Conservation (phyloP, 2,888 invertebrate species). For the Noctua janthina region DNA sequence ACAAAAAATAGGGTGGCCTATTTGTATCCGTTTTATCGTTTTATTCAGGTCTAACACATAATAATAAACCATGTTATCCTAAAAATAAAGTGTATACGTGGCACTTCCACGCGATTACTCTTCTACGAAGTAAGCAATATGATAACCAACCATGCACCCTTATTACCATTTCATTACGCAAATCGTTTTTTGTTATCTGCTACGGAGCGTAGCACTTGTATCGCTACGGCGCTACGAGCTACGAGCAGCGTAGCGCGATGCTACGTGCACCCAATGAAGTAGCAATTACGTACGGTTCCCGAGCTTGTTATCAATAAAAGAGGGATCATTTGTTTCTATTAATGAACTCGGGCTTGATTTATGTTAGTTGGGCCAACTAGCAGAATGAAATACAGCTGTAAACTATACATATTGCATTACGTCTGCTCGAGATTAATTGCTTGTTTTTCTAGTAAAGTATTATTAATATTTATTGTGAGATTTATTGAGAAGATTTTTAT, state of each 20-base stretch:
- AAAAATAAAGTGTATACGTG: slow-evolving; percentile 13
- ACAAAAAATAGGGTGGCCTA: slow-evolving; percentile 14
- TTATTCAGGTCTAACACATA: neutral
- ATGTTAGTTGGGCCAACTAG: slow-evolving; percentile 46
- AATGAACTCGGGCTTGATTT: slow-evolving; percentile 55
- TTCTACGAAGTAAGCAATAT: slow-evolving; percentile 32
- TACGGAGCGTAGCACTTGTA: slow-evolving; percentile 37
- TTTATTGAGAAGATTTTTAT: neutral
- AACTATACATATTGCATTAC: slow-evolving; percentile 45
- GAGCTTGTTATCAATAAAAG: slow-evolving; percentile 61
- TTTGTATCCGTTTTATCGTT: slow-evolving; percentile 1
- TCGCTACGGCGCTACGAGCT: slow-evolving; percentile 51
- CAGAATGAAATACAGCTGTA: slow-evolving; percentile 49
- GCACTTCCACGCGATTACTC: slow-evolving; percentile 34
- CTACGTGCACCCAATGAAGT: slow-evolving; percentile 57
- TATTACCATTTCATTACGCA: slow-evolving; percentile 49
- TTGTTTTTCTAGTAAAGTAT: slow-evolving; percentile 11
- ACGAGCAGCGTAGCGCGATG: slow-evolving; percentile 41
- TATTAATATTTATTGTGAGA: slow-evolving; percentile 19
- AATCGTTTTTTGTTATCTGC: slow-evolving; percentile 56
- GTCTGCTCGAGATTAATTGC: slow-evolving; percentile 30
- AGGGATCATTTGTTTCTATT: slow-evolving; percentile 60
- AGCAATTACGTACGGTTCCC: slow-evolving; percentile 54
- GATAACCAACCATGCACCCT: slow-evolving; percentile 21
- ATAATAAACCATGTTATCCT: slow-evolving; percentile 12